phyloP scores from a whole-genome alignment of 2,888 invertebrate genomes.

The Oscheius sp. region DNA sequence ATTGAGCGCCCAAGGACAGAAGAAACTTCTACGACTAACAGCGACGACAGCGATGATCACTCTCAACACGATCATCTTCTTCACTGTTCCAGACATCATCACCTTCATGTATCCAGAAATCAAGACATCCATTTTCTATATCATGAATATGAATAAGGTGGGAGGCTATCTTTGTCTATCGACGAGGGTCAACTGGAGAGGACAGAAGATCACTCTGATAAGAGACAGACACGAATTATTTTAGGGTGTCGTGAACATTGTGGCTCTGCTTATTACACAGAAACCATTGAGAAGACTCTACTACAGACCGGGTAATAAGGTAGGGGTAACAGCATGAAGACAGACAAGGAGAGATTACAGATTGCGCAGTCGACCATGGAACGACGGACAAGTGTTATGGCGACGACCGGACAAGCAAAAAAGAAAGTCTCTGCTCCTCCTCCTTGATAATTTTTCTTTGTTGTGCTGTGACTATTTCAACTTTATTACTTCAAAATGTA shows the following conservation, averaged over 20 bases:
- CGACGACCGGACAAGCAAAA: background rate
- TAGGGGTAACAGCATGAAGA: background rate
- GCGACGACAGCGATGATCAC: constrained; percentile 52
- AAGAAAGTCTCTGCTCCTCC: background rate
- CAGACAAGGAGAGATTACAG: constrained; percentile 8
- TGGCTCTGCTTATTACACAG: constrained; percentile 50
- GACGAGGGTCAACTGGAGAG: background rate
- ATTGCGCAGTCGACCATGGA: constrained; percentile 18
- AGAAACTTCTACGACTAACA: constrained; percentile 46
- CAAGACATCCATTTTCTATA: constrained; percentile 48
- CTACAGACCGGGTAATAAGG: constrained; percentile 25
- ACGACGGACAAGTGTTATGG: background rate
- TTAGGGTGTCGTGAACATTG: constrained; percentile 53
- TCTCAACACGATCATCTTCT: constrained; percentile 47
- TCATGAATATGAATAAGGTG: constrained; percentile 61
- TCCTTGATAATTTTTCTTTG: no score
- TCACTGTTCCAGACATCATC: constrained; percentile 51
- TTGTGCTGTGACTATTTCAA: no score
- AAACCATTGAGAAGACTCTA: constrained; percentile 50
- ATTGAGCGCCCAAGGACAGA: constrained; percentile 12
- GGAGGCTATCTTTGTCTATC: background rate
- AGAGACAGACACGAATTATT: background rate
- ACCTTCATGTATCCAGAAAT: constrained; percentile 45
- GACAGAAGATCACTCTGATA: no score
- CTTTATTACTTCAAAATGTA: no score